Evolutionary conservation across 2,888 invertebrate species (phyloP).

Genomic region (Dugesia japonica): DNA sequence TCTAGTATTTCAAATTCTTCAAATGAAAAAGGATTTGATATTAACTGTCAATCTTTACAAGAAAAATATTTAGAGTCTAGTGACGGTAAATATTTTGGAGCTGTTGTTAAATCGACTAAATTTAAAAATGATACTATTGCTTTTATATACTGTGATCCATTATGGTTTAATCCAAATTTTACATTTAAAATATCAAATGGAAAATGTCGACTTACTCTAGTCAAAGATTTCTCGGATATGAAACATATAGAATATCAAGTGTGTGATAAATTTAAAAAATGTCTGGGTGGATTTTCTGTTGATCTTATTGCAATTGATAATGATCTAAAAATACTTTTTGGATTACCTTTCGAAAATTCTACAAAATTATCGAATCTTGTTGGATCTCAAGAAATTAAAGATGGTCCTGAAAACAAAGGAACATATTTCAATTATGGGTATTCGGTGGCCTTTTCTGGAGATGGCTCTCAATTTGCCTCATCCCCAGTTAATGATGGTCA

Average conservation of each 20-base stretch:
- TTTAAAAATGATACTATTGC: neutral
- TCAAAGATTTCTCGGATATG: neutral
- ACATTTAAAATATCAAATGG: neutral
- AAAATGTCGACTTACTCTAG: neutral
- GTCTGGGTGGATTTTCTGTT: neutral
- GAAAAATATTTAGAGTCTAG: neutral
- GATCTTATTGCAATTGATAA: neutral
- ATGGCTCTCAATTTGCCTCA: neutral
- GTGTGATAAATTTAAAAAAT: constrained; percentile 7
- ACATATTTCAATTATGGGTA: neutral
- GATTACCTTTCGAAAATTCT: neutral
- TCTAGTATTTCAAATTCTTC: neutral
- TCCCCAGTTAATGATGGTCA: neutral
- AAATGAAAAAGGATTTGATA: neutral
- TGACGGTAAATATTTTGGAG: neutral
- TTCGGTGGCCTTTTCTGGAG: neutral
- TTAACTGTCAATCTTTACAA: neutral
- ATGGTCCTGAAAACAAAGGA: neutral
- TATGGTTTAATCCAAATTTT: neutral
- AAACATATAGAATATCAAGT: neutral
- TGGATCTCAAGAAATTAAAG: neutral
- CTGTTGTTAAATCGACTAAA: neutral
- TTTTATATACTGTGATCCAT: neutral
- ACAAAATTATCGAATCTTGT: neutral
- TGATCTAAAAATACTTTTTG: neutral